Conservation (phyloP, 2,113 vertebrate genomes). For the Prolemur simus region DNA sequence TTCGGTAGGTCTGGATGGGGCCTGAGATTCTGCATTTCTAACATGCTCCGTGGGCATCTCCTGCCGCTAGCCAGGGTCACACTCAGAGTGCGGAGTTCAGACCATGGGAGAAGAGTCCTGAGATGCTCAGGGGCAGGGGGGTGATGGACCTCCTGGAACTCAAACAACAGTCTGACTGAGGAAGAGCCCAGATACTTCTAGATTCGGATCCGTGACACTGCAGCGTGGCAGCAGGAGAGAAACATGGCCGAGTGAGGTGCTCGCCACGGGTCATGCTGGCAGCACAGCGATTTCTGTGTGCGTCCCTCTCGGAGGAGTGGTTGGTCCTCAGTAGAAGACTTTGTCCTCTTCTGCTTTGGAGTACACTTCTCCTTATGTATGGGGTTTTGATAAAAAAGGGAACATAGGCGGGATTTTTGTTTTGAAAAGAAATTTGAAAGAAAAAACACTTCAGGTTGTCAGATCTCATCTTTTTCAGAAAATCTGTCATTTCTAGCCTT, state of each 20-base stretch:
- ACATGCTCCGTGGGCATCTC: neutral
- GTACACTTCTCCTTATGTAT: neutral
- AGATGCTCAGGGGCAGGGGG: neutral
- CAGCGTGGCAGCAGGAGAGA: neutral
- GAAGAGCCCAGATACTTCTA: neutral
- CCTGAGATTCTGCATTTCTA: neutral
- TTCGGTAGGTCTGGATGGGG: fast-evolving
- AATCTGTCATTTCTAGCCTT: neutral
- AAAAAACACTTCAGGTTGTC: neutral
- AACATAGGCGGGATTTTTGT: neutral
- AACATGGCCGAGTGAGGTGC: fast-evolving
- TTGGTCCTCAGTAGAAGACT: fast-evolving
- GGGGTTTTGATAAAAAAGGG: neutral
- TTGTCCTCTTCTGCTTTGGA: neutral
- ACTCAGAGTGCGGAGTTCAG: neutral
- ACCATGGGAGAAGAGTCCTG: neutral
- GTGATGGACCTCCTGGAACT: neutral
- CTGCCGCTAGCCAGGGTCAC: neutral
- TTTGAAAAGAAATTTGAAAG: neutral
- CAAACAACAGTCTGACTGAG: fast-evolving
- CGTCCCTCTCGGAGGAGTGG: fast-evolving
- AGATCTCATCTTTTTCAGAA: neutral
- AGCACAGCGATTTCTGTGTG: fast-evolving
- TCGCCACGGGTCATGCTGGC: fast-evolving
- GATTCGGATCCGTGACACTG: neutral